A percentile compares a stretch with the other conserved stretches of the same genome.
Conservation (phyloP, 2,888 invertebrate genomes). For the Biston stratarius region DNA sequence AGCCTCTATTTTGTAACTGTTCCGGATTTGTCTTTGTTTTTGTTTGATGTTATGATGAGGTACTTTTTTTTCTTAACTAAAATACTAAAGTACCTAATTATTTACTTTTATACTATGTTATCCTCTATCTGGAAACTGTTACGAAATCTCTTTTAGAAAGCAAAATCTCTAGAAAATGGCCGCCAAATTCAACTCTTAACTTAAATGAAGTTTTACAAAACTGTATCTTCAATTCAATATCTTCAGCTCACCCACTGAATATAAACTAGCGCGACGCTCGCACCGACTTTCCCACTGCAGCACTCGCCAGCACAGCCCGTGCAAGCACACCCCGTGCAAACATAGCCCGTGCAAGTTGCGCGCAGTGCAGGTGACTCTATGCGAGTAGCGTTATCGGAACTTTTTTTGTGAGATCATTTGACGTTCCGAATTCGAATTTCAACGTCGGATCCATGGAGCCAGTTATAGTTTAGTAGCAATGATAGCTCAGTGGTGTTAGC, state of each 20-base stretch:
- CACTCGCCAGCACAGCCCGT: neutral
- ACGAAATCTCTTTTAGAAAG: neutral
- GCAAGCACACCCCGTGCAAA: too few relatives aligned
- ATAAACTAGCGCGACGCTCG: neutral
- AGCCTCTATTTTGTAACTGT: too few relatives aligned
- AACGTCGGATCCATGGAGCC: slow-evolving; percentile 5
- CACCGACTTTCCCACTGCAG: neutral
- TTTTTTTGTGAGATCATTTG: slow-evolving; percentile 5
- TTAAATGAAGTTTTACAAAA: slow-evolving; percentile 11
- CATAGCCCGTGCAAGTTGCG: slow-evolving; percentile 1
- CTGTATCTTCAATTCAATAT: slow-evolving; percentile 16
- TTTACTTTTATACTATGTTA: too few relatives aligned
- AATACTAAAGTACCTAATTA: too few relatives aligned
- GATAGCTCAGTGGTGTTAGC: too few relatives aligned
- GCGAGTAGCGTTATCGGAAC: slow-evolving; percentile 6
- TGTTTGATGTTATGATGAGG: too few relatives aligned
- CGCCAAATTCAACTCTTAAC: neutral
- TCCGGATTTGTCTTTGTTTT: too few relatives aligned
- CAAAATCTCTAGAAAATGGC: neutral
- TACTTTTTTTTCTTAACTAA: too few relatives aligned
- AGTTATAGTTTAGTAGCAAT: neutral
- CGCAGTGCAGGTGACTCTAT: too few relatives aligned
- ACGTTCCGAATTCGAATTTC: slow-evolving; percentile 13
- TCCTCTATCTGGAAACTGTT: too few relatives aligned
- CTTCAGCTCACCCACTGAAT: neutral